These are phyloP conservation scores for Strix aluco DNA, from an alignment of 2,113 vertebrate species.

Conservation along the genomic window DNA sequence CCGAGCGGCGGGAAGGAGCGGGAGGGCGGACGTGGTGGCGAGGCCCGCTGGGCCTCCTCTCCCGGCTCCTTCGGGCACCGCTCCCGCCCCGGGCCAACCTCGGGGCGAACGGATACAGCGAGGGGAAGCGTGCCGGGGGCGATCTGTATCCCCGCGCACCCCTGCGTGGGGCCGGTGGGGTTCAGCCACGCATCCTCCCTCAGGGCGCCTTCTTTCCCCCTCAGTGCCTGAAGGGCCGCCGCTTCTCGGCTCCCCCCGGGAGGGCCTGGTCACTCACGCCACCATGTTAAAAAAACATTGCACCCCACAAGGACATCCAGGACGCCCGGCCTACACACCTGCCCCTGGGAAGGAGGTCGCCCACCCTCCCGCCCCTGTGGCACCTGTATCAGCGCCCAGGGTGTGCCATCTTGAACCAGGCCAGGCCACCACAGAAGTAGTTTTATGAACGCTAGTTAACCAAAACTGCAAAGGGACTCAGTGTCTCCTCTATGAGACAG, in stretches of 20 bases:
- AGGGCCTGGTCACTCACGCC: not conserved
- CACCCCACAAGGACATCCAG: rapidly evolving
- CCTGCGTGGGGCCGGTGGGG: not conserved
- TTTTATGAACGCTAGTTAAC: rapidly evolving
- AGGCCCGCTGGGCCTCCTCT: not conserved
- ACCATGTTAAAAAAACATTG: rapidly evolving
- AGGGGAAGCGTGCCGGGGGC: not conserved
- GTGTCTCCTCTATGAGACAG: not conserved
- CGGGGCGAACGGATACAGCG: not conserved
- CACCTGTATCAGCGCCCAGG: rapidly evolving
- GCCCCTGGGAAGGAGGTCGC: not conserved
- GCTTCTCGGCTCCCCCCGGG: no score
- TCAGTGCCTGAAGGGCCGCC: not conserved
- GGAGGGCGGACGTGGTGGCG: not conserved
- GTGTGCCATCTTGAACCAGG: not conserved
- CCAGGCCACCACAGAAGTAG: rapidly evolving
- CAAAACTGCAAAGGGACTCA: not conserved
- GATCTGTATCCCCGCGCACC: rapidly evolving
- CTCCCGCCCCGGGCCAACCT: not conserved
- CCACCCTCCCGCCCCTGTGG: not conserved
- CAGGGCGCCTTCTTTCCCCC: not conserved
- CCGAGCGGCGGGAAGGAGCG: not conserved
- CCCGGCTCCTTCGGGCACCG: no score
- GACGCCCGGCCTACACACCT: not conserved
- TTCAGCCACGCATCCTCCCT: rapidly evolving